phyloP scores from a whole-genome alignment of 64 coral and sea anemone species.

The Acropora tenuis region DNA sequence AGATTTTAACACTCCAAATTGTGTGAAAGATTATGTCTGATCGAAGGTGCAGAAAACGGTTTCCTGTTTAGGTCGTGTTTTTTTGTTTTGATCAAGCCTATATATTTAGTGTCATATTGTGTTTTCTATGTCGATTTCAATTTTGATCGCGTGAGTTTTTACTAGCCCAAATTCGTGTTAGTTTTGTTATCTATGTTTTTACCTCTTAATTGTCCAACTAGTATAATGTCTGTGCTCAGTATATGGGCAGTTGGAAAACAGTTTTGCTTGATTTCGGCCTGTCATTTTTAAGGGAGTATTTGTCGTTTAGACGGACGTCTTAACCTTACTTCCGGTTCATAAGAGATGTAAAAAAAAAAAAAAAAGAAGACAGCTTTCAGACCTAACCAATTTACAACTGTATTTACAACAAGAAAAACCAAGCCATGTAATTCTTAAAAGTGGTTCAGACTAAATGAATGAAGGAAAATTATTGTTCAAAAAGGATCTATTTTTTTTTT shows the following conservation, averaged over 20 bases:
- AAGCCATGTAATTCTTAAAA: too few species aligned
- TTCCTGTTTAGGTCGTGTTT: not conserved
- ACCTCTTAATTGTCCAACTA: too few species aligned
- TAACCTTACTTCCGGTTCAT: conserved; percentile 18
- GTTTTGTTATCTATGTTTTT: too few species aligned
- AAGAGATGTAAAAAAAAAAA: not conserved
- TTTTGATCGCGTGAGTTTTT: not conserved
- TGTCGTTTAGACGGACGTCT: not conserved
- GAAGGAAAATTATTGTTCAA: too few species aligned
- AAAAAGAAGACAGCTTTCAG: not conserved
- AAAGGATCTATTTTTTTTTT: too few species aligned
- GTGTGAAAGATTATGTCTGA: not conserved
- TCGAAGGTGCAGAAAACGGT: not conserved
- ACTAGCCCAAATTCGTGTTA: not conserved
- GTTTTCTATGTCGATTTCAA: not conserved
- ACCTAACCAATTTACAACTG: too few species aligned
- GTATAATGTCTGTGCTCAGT: too few species aligned
- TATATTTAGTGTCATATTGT: not conserved
- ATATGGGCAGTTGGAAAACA: too few species aligned
- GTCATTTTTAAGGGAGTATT: not conserved
- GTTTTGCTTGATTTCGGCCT: too few species aligned
- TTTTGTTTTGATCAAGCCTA: not conserved
- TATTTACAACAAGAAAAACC: not conserved
- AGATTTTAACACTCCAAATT: conserved; percentile 39
- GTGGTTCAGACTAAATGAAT: too few species aligned